Evolutionary conservation across 2,888 invertebrate genomes (phyloP), one percentile per base, ranked within the genome.

Genomic region (Trichopoda pennipes): DNA sequence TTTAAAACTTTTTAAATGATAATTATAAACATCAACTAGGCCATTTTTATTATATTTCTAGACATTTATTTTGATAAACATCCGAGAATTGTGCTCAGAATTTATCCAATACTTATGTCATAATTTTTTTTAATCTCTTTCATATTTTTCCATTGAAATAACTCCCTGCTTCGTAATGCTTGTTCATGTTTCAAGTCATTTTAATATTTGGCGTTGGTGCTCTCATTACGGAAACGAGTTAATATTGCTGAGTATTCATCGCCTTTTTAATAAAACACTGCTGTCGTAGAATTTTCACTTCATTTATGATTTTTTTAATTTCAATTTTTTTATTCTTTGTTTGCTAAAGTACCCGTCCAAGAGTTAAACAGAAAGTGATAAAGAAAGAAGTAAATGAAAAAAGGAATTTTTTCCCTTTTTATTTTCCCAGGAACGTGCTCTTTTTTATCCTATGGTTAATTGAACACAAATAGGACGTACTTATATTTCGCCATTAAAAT

Each of bases 1-100:
- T 51, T 70, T 17, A 12, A 35, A 76, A 44, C 7, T 53, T 55
- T 17, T 17, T 55, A 23, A 66, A 75, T 81, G 55, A 76, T 66
- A 76, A 76, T 81, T 81, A 73, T 51, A 28, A 55, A n/a, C 38
- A 58, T 64, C 66, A 66, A 35, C 51, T 70, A 14, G 47, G 58
- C 23, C 28, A 44, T 28, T 63, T 56, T 66, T 53, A 28, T 28
- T 7, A 61, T 60, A 10, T 49, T n/a, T 58, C 3, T 35, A 32
- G 28, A 51, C 21, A 55, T 56, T 51, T 47, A 32, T 61, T 69
- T 60, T 16, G 44, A n/a, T 38, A 12, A 47, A 56, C 44, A 19
- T n/a, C 1, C 32, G 19, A 23, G 12, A 19, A 16, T 6, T 38
- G 19, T 19, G 12, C 12, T 76, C 47, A 14, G 4, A 49, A 17